Evolutionary conservation across 1,140 invertebrate genomes (phyloP), one percentile per base, ranked within the genome.

Genomic region (Stenopsyche tienmushanensis): DNA sequence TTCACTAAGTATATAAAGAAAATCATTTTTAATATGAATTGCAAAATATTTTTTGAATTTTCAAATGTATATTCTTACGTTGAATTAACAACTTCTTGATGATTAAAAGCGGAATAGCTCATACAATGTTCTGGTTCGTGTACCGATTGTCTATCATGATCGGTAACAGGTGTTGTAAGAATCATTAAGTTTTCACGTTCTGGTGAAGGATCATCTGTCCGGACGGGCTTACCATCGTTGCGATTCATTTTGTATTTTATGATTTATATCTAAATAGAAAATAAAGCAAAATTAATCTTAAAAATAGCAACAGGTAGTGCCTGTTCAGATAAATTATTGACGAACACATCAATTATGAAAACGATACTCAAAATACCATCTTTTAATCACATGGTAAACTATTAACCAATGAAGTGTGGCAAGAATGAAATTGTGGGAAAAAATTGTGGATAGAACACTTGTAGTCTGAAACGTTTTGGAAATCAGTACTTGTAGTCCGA

Each of bases 121-220:
- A 73, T 67, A 60, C 73, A 72, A 5, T 74, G 72, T 20, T 80
- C 78, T 0, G 78, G 78, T 64, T 81, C 79, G 49, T 79, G 78
- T 13, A 77, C 73, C 3, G 78, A 80, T 62, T 77, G 77, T 5
- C 76, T 78, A 2, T 78, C 78, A 60, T 80, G 78, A 34, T 80
- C 79, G 1, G 78, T 77, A 72, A 76, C 75, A 1, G 78, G 78
- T 25, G 79, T 79, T 75, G 88, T 86, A 1, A 88, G 88, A 18
- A 88, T 90, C 87, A 90, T 90, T 0, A 89, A 88, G 62, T 86
- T 87, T 20, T 92, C 90, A 74, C 92, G 92, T 74, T 93, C 90
- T 17, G 89, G 90, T 50, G 91, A 90, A 58, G 91, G 91, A 78
- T 94, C 91, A 80, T 94, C 92, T 90, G 94, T 93, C 42, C 92